Base-by-base conservation (phyloP, 2,888 invertebrate species). In the Dendrolimus houi region DNA sequence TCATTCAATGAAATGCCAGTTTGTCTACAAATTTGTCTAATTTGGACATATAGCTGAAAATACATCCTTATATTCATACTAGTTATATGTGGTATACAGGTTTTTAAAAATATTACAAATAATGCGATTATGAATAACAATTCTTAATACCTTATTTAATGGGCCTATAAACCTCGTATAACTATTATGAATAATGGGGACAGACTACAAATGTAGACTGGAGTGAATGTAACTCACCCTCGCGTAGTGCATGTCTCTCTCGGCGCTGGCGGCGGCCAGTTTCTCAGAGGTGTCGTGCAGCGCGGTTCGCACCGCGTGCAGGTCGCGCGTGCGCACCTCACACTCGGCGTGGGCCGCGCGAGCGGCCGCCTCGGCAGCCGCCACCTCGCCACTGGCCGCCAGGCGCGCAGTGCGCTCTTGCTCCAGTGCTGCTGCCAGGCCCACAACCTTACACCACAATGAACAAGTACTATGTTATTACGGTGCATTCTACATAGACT, bases 361-460 rank as follows among this genome's bases (percentile, higher is more conserved):
- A 54, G 84, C 85, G 41, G 83, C 79, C 57, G 87, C 81, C 70
- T 90, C 91, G 10, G 87, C 87, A 53, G 87, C 77, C n/a, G 85
- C 94, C 57, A 96, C 91, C 75, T 99, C 98, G n/a, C 95, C 93
- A 73, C 96, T 95, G 59, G 97, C 90, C 41, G 95, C 92, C 61
- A 94, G 93, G 62, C 97, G 94, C 73, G 97, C 97, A 66, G 96
- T 95, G 59, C 95, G 95, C 87, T 99, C 98, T 79, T 98, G 97
- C 72, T 99, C 98, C 57, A 98, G 85, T 74, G 98, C 97, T 54
- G 96, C 94, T 61, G 96, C 94, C 14, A 98, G 87, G 0, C 94
- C 95, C 70, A 95, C 93, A 52, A 95, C 96, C 91, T 29, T 47
- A 47, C 47, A 47, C 47, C 47, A 29, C 29, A 53, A 40, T 12